Conservation (phyloP, 2,888 invertebrate genomes). For the Corythucha ciliata region DNA sequence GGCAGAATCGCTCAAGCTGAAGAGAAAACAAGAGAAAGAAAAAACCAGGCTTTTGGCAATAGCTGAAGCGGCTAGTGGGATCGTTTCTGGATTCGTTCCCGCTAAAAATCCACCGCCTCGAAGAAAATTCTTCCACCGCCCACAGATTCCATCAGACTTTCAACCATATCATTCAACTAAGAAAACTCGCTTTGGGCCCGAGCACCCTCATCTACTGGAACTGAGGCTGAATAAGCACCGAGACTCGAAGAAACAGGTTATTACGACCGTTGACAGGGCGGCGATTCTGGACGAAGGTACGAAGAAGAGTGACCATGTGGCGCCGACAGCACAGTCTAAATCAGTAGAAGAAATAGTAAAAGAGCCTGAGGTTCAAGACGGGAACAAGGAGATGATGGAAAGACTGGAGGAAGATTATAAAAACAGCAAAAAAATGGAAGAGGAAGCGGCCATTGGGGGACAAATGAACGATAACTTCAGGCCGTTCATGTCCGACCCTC, state of each 20-base stretch:
- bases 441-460: too few relatives aligned
- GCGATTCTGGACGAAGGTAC: constrained; percentile 32
- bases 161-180: constrained; percentile 47
- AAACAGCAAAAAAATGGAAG: too few relatives aligned
- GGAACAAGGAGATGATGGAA: too few relatives aligned
- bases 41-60: constrained; percentile 23
- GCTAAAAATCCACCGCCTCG: constrained; percentile 39
- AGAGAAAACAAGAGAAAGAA: constrained; percentile 32
- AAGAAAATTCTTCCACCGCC: constrained; percentile 49
- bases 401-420: too few relatives aligned
- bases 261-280: constrained; percentile 31
- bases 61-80: constrained; percentile 16
- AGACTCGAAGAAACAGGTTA: constrained; percentile 15
- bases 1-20: constrained; percentile 21
- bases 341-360: too few relatives aligned
- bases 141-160: constrained; percentile 54
- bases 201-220: constrained; percentile 2
- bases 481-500: constrained; percentile 60
- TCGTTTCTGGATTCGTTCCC: constrained; percentile 44
- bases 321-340: too few relatives aligned
- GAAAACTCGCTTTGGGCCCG: constrained; percentile 46
- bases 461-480: too few relatives aligned
- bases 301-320: too few relatives aligned
- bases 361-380: too few relatives aligned
- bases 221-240: too few relatives aligned